These are phyloP conservation scores for Laterallus jamaicensis DNA, from an alignment of 2,113 vertebrate genomes.

Conservation along the genomic window DNA sequence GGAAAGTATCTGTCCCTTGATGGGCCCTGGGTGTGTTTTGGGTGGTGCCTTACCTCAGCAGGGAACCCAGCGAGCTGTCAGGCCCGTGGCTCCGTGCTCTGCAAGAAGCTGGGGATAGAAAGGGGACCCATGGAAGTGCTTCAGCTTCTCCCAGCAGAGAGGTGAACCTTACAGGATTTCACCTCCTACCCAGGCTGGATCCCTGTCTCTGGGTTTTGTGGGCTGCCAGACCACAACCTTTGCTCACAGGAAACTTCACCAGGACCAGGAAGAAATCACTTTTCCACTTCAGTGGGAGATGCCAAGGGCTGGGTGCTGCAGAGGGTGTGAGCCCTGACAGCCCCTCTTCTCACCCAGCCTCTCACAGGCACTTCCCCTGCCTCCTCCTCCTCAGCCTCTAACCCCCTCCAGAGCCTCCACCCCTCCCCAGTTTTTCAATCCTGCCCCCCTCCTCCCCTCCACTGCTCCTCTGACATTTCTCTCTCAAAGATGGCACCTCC, in stretches of 20 bases:
- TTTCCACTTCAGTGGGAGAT: not conserved
- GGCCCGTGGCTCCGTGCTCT: not conserved
- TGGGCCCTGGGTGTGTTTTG: not conserved
- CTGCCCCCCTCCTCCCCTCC: not conserved
- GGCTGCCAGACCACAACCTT: not conserved
- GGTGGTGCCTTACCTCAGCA: not conserved
- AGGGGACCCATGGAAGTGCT: not conserved
- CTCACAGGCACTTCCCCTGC: not conserved
- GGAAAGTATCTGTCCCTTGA: not conserved
- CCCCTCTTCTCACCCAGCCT: not conserved
- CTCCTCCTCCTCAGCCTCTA: not conserved
- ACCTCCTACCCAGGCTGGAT: rapidly evolving
- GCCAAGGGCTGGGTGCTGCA: not conserved
- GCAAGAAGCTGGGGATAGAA: not conserved
- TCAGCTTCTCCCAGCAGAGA: not conserved
- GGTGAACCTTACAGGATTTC: not conserved
- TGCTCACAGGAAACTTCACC: not conserved
- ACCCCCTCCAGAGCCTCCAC: not conserved
- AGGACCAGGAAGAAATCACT: not conserved
- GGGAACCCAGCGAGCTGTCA: not conserved
- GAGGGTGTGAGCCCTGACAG: not conserved
- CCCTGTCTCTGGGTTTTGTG: not conserved
- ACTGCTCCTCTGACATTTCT: slow-evolving; percentile 11
- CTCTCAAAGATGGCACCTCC: slow-evolving; percentile 2
- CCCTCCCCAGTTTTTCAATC: not conserved